Conservation (phyloP, 1,140 invertebrate species). For the Daktulosphaira vitifoliae region DNA sequence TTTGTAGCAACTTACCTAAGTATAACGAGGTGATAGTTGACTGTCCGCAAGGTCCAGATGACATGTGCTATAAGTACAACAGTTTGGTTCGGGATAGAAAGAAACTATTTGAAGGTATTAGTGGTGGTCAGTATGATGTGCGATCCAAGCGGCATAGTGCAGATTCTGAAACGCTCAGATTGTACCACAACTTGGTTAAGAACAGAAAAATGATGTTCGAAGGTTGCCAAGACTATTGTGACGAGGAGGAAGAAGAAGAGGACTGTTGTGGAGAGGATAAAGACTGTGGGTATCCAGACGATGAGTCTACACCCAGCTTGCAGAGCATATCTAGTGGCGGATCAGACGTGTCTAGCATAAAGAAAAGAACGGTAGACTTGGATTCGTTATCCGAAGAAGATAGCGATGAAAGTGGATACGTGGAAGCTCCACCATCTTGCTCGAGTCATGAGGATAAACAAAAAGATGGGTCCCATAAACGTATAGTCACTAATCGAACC, state of each 20-base stretch:
- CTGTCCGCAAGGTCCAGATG: constrained; percentile 13
- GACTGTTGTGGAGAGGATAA: constrained; percentile 6
- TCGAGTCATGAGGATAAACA: background rate
- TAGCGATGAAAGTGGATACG: constrained; percentile 40
- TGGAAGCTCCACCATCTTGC: constrained; percentile 33
- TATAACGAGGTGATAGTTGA: constrained; percentile 12
- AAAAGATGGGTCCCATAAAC: background rate
- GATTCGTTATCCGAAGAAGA: constrained; percentile 39
- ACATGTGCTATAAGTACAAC: constrained; percentile 32
- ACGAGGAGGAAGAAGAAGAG: background rate
- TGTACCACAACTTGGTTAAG: constrained; percentile 34
- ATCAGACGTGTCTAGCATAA: constrained; percentile 34
- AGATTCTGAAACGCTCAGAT: background rate
- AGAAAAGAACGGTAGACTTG: constrained; percentile 32
- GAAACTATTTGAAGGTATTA: constrained; percentile 34
- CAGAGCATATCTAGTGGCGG: constrained; percentile 40
- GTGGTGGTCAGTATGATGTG: background rate
- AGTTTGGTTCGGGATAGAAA: constrained; percentile 36
- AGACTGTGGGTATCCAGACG: constrained; percentile 35
- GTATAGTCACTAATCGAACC: too few relatives aligned
- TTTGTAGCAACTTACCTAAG: background rate
- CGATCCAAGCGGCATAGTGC: constrained; percentile 9
- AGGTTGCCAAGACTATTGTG: background rate
- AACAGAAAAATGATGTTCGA: constrained; percentile 37
- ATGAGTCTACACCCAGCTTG: constrained; percentile 39